phyloP scores from a whole-genome alignment of 2,797 vertebrate species.

The Phataginus tetradactyla region DNA sequence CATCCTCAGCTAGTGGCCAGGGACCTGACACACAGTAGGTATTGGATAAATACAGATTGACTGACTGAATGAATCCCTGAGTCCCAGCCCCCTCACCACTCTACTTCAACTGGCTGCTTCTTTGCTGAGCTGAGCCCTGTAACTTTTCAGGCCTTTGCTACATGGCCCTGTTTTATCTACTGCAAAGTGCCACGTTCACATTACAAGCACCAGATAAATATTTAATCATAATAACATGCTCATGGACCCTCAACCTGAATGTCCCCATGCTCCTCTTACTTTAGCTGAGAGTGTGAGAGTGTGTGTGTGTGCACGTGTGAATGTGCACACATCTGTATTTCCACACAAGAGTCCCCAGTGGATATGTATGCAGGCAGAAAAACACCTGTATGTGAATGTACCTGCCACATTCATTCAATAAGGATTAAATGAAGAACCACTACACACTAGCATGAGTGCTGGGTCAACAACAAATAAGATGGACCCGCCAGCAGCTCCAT shows the following conservation, averaged over 20 bases:
- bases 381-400: neutral
- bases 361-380: neutral
- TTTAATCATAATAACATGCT: conserved; percentile 32
- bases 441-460: fast-evolving
- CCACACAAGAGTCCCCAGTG: neutral
- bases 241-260: neutral
- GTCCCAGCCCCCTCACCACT: neutral
- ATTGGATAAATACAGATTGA: neutral
- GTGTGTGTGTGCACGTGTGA: fast-evolving
- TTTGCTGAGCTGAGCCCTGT: neutral
- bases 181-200: neutral
- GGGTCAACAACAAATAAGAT: neutral
- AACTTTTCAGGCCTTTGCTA: neutral
- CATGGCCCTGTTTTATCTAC: neutral
- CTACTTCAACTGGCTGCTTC: neutral
- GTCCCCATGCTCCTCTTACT: neutral
- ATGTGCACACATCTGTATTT: neutral
- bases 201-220: conserved; percentile 49
- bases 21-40: neutral
- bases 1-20: neutral
- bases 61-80: neutral
- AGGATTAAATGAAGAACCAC: neutral
- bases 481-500: neutral
- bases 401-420: neutral
- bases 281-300: neutral